Conservation (phyloP, 2,113 vertebrate genomes). For the Chitala chitala region DNA sequence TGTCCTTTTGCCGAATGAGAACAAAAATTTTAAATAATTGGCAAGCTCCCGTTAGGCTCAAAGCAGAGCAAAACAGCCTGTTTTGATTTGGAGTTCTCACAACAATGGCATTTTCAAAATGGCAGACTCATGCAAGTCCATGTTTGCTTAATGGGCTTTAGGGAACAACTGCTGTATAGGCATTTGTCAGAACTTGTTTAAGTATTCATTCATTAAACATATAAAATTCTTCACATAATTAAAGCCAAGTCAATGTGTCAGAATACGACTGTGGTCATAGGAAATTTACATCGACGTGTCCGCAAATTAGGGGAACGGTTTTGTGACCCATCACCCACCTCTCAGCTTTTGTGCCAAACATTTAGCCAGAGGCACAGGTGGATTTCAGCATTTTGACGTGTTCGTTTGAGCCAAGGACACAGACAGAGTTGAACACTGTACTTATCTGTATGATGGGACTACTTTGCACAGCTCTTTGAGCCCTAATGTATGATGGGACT, state of each 20-base stretch:
- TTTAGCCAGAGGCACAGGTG: too few species aligned
- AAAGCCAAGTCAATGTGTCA: background rate
- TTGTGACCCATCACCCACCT: too few species aligned
- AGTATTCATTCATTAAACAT: background rate
- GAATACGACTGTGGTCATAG: background rate
- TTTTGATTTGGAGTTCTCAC: slow-evolving; percentile 24
- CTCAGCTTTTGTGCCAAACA: too few species aligned
- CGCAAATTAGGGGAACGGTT: too few species aligned
- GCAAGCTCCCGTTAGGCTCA: slow-evolving; percentile 46
- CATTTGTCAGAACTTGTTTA: background rate
- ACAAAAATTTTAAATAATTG: slow-evolving; percentile 43
- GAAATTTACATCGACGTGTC: too few species aligned
- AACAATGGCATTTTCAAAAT: background rate
- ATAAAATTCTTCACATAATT: background rate
- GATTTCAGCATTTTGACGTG: too few species aligned
- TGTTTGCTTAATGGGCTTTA: background rate
- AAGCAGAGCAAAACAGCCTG: slow-evolving; percentile 34
- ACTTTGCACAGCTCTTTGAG: too few species aligned
- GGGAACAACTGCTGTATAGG: background rate
- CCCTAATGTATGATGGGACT: too few species aligned
- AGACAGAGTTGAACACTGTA: too few species aligned
- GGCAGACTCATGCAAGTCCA: background rate
- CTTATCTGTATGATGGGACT: too few species aligned
- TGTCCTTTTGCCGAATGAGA: slow-evolving; percentile 32
- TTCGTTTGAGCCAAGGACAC: too few species aligned